Evolutionary conservation across 2,797 vertebrate genomes (phyloP).

Genomic region (Cynodonichthys magdalenae): DNA sequence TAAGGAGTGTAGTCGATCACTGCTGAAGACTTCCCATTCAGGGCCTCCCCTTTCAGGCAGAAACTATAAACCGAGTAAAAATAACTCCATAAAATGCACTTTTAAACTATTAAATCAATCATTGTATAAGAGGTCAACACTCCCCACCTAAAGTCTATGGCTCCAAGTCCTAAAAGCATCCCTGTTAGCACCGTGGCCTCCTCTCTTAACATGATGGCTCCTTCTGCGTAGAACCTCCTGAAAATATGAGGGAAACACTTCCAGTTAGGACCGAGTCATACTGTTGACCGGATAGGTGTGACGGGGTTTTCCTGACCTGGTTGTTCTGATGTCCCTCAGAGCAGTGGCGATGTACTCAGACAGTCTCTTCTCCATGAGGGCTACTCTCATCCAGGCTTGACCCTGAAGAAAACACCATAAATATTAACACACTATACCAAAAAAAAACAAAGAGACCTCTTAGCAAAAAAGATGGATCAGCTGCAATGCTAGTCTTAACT

Average conservation of each 20-base stretch:
- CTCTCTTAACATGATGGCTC: slow-evolving; percentile 93
- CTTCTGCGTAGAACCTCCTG: slow-evolving; percentile 93
- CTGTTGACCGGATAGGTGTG: not conserved
- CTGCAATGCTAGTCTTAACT: not conserved
- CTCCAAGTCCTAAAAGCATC: slow-evolving; percentile 95
- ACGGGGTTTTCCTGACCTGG: slow-evolving; percentile 80
- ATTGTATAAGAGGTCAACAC: not conserved
- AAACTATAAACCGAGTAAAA: slow-evolving; percentile 79
- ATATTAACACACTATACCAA: not conserved
- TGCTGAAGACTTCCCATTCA: slow-evolving; percentile 91
- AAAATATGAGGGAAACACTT: slow-evolving; percentile 6
- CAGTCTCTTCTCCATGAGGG: slow-evolving; percentile 96
- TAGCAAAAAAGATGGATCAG: too few relatives aligned
- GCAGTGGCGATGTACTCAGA: slow-evolving; percentile 95
- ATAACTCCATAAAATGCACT: not conserved
- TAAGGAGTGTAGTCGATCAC: slow-evolving; percentile 98
- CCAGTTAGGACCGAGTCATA: not conserved
- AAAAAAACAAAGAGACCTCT: not conserved
- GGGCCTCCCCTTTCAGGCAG: slow-evolving; percentile 93
- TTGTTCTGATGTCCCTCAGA: slow-evolving; percentile 90
- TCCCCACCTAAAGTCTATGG: slow-evolving; percentile 94
- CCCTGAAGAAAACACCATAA: slow-evolving; percentile 76
- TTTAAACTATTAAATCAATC: not conserved
- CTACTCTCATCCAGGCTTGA: slow-evolving; percentile 94
- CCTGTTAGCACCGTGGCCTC: slow-evolving; percentile 93